Base-by-base conservation (phyloP, 2,113 vertebrate species). In the Hyla sarda region DNA sequence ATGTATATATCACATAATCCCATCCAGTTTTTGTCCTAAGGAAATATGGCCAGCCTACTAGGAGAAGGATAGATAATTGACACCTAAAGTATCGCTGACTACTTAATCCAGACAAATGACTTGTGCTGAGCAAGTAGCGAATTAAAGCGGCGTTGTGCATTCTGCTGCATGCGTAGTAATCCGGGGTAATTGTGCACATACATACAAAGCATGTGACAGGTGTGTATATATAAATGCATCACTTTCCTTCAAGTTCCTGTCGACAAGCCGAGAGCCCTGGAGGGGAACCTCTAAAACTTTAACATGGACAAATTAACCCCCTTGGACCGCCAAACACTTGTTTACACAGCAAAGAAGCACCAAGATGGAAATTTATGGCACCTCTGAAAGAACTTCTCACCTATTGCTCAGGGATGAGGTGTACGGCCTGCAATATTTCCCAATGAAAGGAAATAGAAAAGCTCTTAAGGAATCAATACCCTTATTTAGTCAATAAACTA, bases 391-490 rank as follows among this genome's bases (percentile, higher is more conserved):
- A 92, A 88, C 92, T 92, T 91, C 91, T 92, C 81, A 88, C 91
- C 90, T 84, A 78, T 88, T 90, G 86, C 87, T 89, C 83, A 41
- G 73, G 84, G 86, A 52, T 48, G 87, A 85, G 5, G 85, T n/a
- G 79, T 87, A 69, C 88, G 88, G 86, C 67, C 54, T 88, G 88
- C 88, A 86, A 88, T 91, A 90, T 91, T 92, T 93, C 90, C 93
- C 89, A 82, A 78, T 28, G 88, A 91, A 92, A 90, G 90, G 90
- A 92, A 87, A 89, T 87, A 87, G 89, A 89, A 91, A 92, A 92
- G 93, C 95, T 95, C 94, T 94, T 95, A 93, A 89, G 88, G 86
- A 89, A 95, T 95, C 94, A 88, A 94, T 94, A 90, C 85, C 75
- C 87, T 88, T 90, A 87, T 88, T 89, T 88, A 90, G 92, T 93